phyloP scores from a whole-genome alignment of 2,797 vertebrate species.

The Pseudochirops cupreus region DNA sequence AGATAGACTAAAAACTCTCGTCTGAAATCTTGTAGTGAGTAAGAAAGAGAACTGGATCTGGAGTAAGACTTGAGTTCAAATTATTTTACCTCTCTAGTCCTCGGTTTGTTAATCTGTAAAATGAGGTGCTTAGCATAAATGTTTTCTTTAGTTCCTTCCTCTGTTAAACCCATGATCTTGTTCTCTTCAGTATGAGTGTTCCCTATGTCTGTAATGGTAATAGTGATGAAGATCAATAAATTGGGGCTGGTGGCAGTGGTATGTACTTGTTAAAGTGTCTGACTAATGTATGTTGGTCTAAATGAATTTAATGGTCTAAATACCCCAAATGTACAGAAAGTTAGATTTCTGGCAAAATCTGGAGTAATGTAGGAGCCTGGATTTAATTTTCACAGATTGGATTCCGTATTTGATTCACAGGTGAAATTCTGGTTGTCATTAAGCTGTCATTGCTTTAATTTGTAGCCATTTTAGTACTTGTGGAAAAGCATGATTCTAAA shows the following conservation, averaged over 20 bases:
- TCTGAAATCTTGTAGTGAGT: not conserved
- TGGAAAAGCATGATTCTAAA: slow-evolving; percentile 5
- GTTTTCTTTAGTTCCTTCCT: slow-evolving; percentile 3
- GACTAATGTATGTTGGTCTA: not conserved
- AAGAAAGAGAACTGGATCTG: not conserved
- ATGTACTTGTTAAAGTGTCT: not conserved
- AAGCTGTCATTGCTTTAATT: slow-evolving; percentile 18
- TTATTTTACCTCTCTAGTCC: not conserved
- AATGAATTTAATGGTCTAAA: slow-evolving; percentile 16
- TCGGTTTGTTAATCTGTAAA: not conserved
- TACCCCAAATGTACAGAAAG: not conserved
- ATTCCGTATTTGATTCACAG: not conserved
- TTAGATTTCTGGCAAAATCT: slow-evolving; percentile 19
- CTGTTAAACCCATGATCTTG: slow-evolving; percentile 22
- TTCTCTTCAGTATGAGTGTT: not conserved
- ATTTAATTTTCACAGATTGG: slow-evolving; percentile 46
- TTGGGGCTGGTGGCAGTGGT: slow-evolving; percentile 25
- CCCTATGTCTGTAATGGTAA: not conserved
- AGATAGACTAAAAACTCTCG: not conserved
- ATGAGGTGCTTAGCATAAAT: slow-evolving; percentile 6
- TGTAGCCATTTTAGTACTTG: not conserved
- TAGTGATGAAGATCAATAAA: slow-evolving; percentile 25
- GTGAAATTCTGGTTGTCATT: slow-evolving; percentile 7
- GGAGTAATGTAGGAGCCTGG: slow-evolving; percentile 25
- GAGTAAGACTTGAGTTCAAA: not conserved